Evolutionary conservation across 2,888 invertebrate genomes (phyloP), one percentile per base, ranked within the genome.

Genomic region (Frankliniella fusca): DNA sequence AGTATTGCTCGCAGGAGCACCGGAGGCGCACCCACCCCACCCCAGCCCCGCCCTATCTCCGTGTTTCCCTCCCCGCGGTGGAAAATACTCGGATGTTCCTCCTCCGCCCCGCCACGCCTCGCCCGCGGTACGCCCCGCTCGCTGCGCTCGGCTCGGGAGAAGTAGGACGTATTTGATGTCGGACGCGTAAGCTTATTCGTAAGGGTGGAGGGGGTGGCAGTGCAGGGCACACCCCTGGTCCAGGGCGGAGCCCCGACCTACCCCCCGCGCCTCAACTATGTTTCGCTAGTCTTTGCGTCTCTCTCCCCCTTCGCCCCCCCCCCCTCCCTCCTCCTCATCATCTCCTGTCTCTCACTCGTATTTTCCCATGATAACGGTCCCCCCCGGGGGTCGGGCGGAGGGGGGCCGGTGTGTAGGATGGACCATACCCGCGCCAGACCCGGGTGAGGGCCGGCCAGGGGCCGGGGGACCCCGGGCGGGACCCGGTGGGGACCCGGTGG

Each of bases 161-260:
- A 76, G 70, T 27, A 76, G 27, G 70, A 76, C 70, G 70, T 76
- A 76, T 76, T 76, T 76, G 70, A 76, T 76, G 70, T 76, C 70
- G 70, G 70, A 76, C 70, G 38, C 38, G 70, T 76, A 70, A 70
- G 70, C 70, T 70, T 27, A 23, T 70, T 70, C 70, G 23, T n/a
- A n/a, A n/a, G 38, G 38, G 70, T 27, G 70, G 8, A 27, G 70
- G 27, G 70, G 70, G 9, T 18, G 54, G 54, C 54, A 54, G 54
- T 9, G 54, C 70, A 12, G 70, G 61, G 20, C 12, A 18, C 61
- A 18, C 54, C 18, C 54, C 54, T 54, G 54, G 61, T 61, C 61
- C 38, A 38, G 5, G 38, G 18, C n/a, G 20, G 7, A 18, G 18
- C 61, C 61, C 61, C 61, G 61, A 61, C 61, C 61, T 61, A 61